Conservation (phyloP, 2,888 invertebrate species). For the Willowsia nigromaculata region DNA sequence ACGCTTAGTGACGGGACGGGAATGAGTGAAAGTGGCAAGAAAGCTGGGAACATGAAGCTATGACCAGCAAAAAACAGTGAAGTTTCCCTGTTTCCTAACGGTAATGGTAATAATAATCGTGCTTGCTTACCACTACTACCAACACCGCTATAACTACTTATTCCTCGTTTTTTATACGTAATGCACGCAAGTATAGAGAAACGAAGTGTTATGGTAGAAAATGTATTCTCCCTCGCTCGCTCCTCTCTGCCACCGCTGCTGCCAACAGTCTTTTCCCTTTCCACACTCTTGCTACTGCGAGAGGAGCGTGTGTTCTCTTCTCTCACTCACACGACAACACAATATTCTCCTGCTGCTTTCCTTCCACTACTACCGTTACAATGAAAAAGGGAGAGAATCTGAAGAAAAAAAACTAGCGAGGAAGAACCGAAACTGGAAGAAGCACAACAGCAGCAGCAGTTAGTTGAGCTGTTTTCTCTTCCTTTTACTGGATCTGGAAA, state of each 20-base stretch:
- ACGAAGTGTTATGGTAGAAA: constrained; percentile 17
- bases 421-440: background rate
- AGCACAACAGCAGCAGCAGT: too few species aligned
- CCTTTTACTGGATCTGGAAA: constrained; percentile 21
- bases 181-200: background rate
- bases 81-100: constrained; percentile 51
- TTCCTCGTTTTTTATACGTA: background rate
- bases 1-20: constrained; percentile 66
- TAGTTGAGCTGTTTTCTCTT: constrained; percentile 12
- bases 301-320: background rate
- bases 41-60: constrained; percentile 32
- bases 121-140: constrained; percentile 32
- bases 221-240: background rate
- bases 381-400: background rate
- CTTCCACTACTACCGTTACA: background rate
- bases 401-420: background rate
- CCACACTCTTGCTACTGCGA: constrained; percentile 7
- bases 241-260: background rate
- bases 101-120: constrained; percentile 45
- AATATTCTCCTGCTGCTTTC: constrained; percentile 45
- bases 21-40: constrained; percentile 67
- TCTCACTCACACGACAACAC: constrained; percentile 32
- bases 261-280: background rate
- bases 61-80: background rate
- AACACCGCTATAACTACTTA: constrained; percentile 26